A percentile compares a stretch with the other conserved stretches of the same genome.
These are phyloP conservation scores for Eupithecia inturbata DNA, from an alignment of 2,888 invertebrate species.

Conservation along the genomic window DNA sequence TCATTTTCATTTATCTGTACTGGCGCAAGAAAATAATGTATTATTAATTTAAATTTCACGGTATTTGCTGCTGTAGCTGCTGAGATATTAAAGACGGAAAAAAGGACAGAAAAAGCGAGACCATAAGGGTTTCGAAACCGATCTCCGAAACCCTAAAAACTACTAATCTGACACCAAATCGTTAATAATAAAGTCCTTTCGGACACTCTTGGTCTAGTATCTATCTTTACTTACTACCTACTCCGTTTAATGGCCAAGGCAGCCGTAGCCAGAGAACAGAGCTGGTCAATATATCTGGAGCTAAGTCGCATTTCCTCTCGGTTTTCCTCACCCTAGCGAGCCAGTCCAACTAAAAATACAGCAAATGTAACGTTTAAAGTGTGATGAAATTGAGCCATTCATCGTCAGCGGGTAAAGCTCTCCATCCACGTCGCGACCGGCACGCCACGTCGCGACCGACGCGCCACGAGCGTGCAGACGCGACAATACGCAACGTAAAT, in stretches of 20 bases:
- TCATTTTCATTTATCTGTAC: no score
- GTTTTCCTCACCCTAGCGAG: neutral
- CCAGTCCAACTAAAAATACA: neutral
- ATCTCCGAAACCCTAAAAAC: no score
- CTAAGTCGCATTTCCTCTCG: neutral
- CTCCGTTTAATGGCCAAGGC: neutral
- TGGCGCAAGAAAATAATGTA: no score
- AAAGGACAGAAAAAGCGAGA: no score
- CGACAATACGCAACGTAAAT: conserved; percentile 1
- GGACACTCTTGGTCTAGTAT: no score
- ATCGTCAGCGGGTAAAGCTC: neutral
- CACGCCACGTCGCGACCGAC: neutral
- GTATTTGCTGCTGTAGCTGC: no score
- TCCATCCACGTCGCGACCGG: neutral
- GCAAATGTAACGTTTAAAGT: neutral
- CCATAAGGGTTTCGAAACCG: no score
- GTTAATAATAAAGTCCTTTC: neutral
- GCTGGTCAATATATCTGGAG: neutral
- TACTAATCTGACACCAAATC: neutral
- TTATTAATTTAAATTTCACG: no score
- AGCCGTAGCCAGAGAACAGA: neutral
- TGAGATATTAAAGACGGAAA: no score
- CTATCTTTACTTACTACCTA: neutral
- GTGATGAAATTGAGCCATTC: neutral
- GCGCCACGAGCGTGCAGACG: neutral